Base-by-base conservation (phyloP, 2,797 vertebrate species). In the Pangasius krempfi region DNA sequence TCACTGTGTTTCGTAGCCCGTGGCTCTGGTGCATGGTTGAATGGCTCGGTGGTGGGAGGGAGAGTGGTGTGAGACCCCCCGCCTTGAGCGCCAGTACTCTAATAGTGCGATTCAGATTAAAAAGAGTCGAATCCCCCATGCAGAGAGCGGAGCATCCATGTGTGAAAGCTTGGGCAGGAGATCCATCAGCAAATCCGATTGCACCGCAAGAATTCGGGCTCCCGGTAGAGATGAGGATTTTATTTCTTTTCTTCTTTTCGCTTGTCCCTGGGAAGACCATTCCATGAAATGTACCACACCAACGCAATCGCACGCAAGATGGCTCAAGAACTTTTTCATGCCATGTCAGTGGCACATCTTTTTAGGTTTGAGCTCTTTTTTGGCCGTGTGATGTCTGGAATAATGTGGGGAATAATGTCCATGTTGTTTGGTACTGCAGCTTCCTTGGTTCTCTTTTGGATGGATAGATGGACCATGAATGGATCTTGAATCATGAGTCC, bases 231-330 rank as follows among this genome's bases (percentile, higher is more conserved):
- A 92, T 88, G 72, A 52, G 92, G 91, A 92, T 87, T 91, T 90
- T 83, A 33, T 76, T 75, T 66, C 58, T 44, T 79, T 62, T 78
- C 72, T 78, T 90, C 81, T 88, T 89, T 91, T 90, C 90, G 91
- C 92, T 86, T 54, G 66, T 87, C 30, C 60, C 44, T 47, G 58
- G 18, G 16, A 66, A 94, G 92, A 95, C 96, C 94, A 94, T 95
- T 94, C 95, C 94, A 93, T 93, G 94, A 95, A 95, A 96, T 95
- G 94, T 94, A 95, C 94, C 95, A 94, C 94, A 94, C 94, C 93
- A 93, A 95, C 93, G 94, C 94, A 95, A 96, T 96, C 95, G 95
- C 93, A 93, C 94, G 47, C 52, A 94, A 95, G 92, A 94, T 93
- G 94, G 93, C 93, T 95, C 83, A 94, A 94, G 93, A 93, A 94